Evolutionary conservation across 2,888 invertebrate species (phyloP), one percentile per base, ranked within the genome.

Genomic region (Asteroscopus sphinx): DNA sequence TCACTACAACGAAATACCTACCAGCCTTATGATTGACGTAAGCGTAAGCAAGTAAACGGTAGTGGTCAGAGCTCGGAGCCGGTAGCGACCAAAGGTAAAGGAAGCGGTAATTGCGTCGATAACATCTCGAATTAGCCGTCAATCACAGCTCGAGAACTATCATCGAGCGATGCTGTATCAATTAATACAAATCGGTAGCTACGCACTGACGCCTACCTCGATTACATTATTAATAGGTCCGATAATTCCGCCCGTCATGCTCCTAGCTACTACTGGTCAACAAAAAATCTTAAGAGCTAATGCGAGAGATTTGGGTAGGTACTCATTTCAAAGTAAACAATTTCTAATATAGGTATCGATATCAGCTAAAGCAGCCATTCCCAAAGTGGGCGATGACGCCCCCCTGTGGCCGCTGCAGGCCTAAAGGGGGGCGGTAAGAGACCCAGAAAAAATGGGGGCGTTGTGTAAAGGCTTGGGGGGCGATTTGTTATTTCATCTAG

Each of bases 131-230:
- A 90, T 90, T 85, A 90, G 87, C 89, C 91, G 91, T 93, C 93
- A 92, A 92, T 93, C 93, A 89, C 86, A 81, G 77, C 72, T 79
- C 76, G 81, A 79, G 84, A 87, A 89, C 91, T 89, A 90, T 91
- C 92, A 91, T 89, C 89, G 85, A 76, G 76, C 78, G 83, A 80
- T 78, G 83, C 85, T 82, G 79, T 89, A 92, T 93, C 92, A 93
- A 93, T 94, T 93, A 93, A 89, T 88, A 85, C 85, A 86, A 90
- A 93, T 91, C 92, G 87, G 93, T 92, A 93, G 92, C 92, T 74
- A 78, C 77, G 79, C 78, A 85, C 83, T 79, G 87, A 86, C 87
- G 85, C 80, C 81, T 71, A 79, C 81, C 69, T 77, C 86, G 86
- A 91, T 91, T 89, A 87, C 80, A 84, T 88, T 90, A 91, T 88